Percentiles rank a stretch among this genome's conserved stretches.
Conservation (phyloP, 1,140 invertebrate species). For the Spodoptera frugiperda region DNA sequence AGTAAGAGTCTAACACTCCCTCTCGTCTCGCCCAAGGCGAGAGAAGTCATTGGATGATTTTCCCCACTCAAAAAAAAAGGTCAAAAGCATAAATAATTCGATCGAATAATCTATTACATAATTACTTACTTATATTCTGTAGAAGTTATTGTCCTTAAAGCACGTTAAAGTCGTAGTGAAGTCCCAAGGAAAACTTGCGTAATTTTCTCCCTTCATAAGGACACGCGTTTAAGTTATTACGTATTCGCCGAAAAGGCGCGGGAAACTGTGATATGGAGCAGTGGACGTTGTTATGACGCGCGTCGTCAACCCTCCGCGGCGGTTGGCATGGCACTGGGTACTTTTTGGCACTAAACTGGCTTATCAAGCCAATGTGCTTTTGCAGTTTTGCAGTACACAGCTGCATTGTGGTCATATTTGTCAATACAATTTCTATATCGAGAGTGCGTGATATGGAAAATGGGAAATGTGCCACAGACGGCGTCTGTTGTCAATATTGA, state of each 20-base stretch:
- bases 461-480: constrained; percentile 20
- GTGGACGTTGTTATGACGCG: constrained; percentile 14
- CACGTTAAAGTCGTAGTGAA: constrained; percentile 60
- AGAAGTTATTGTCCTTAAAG: constrained; percentile 78
- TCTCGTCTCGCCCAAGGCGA: no score
- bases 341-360: constrained; percentile 70
- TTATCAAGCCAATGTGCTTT: constrained; percentile 57
- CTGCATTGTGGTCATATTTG: constrained; percentile 52
- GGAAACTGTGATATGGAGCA: constrained; percentile 51
- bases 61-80: no score
- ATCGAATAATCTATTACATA: constrained; percentile 1
- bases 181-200: constrained; percentile 60
- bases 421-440: constrained; percentile 53
- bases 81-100: no score
- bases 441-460: constrained; percentile 46
- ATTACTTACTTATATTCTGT: constrained; percentile 75
- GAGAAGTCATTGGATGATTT: no score
- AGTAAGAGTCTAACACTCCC: no score
- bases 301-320: constrained; percentile 50
- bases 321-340: constrained; percentile 74
- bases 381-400: constrained; percentile 52
- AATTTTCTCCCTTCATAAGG: constrained; percentile 77
- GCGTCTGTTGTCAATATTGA: background rate
- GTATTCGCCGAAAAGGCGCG: constrained; percentile 58
- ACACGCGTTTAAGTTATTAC: constrained; percentile 61